These are phyloP conservation scores for Stenotaenia linearis DNA, from an alignment of 2,888 invertebrate species.

Conservation along the genomic window DNA sequence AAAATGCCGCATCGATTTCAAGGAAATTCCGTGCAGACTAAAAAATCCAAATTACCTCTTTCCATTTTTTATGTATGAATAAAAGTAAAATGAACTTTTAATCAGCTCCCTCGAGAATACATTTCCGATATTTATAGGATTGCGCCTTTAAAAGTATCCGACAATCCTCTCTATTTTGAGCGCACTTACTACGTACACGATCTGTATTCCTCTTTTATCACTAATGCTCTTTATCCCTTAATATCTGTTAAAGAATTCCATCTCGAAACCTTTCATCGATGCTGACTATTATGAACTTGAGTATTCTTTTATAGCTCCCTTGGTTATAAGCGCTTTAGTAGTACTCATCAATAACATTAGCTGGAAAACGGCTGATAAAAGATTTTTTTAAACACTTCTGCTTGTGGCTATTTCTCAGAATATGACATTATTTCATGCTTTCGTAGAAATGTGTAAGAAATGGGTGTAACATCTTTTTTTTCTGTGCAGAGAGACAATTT, in stretches of 20 bases:
- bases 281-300: background rate
- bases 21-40: no score
- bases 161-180: background rate
- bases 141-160: background rate
- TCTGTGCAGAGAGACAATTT: background rate
- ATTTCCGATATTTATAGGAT: background rate
- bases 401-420: background rate
- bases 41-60: no score
- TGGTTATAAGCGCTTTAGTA: background rate
- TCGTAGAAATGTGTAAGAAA: no score
- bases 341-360: background rate
- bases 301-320: background rate
- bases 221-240: background rate
- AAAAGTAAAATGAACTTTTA: no score
- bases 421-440: no score
- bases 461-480: background rate
- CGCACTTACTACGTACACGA: background rate
- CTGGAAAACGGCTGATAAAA: background rate
- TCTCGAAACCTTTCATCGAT: background rate
- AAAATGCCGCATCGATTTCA: no score
- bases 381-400: background rate
- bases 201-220: background rate
- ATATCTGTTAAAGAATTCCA: background rate
- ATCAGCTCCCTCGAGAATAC: no score
- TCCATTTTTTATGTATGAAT: no score